A percentile compares a stretch with the other conserved stretches of the same genome.
Conservation (phyloP, 1,140 invertebrate species). For the Nebria ingens region DNA sequence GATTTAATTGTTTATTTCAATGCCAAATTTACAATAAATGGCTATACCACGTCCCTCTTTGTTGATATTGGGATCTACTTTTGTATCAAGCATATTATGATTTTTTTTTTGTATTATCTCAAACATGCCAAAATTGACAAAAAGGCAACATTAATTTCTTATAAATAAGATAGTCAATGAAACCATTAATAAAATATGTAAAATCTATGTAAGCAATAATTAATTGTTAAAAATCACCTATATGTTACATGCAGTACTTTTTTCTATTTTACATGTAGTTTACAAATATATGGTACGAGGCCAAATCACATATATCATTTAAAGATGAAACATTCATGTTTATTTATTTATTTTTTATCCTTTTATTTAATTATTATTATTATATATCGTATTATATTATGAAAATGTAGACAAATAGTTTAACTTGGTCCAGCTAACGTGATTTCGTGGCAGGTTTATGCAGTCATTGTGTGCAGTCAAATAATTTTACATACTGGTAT, state of each 20-base stretch:
- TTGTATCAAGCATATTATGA: background rate
- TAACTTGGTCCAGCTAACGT: constrained; percentile 26
- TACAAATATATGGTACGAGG: constrained; percentile 22
- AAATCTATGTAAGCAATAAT: constrained; percentile 27
- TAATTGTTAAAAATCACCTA: constrained; percentile 22
- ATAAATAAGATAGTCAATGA: constrained; percentile 18
- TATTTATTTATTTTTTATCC: constrained; percentile 13
- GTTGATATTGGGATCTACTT: background rate
- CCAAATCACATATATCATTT: constrained; percentile 25
- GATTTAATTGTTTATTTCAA: background rate
- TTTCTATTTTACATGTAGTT: constrained; percentile 24
- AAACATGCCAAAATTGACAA: constrained; percentile 19
- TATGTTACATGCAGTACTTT: constrained; percentile 28
- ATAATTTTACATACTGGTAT: constrained; percentile 15
- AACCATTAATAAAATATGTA: constrained; percentile 25
- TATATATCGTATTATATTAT: constrained; percentile 8
- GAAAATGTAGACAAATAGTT: constrained; percentile 13
- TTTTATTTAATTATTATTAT: too few relatives aligned
- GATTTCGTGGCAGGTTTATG: constrained; percentile 27
- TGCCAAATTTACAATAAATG: constrained; percentile 9
- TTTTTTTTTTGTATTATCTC: constrained; percentile 5
- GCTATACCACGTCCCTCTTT: background rate
- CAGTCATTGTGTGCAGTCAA: constrained; percentile 29
- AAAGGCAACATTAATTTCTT: constrained; percentile 29
- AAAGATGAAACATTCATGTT: constrained; percentile 10